Evolutionary conservation across 37 sponge, comb jelly and placozoan species (phyloP).

Genomic region (Crambe crambe): DNA sequence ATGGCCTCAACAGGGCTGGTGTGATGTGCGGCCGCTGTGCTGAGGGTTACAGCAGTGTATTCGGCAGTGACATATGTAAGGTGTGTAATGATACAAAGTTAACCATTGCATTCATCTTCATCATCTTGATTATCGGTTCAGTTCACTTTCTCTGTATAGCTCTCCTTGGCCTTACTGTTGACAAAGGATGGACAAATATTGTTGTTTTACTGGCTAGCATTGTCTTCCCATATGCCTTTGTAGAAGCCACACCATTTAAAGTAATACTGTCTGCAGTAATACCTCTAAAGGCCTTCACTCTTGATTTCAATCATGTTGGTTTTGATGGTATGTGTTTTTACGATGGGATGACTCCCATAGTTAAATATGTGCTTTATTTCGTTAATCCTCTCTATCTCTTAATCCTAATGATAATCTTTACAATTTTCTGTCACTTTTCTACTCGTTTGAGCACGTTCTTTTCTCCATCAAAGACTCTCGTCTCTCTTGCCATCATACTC

Average conservation of each 20-base stretch:
- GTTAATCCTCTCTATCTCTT: constrained; percentile 51
- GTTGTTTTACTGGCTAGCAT: constrained; percentile 40
- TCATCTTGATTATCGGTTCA: constrained; percentile 16
- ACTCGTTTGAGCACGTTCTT: constrained; percentile 2
- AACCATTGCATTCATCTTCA: neutral
- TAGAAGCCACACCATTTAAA: too few species aligned
- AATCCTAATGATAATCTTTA: constrained; percentile 22
- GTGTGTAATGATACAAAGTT: constrained; percentile 7
- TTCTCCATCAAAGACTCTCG: constrained; percentile 38
- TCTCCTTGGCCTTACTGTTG: constrained; percentile 21
- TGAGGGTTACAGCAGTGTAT: constrained; percentile 7
- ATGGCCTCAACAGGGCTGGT: constrained; percentile 16
- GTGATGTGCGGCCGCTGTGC: constrained; percentile 26
- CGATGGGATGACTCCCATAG: constrained; percentile 47
- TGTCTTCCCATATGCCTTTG: too few species aligned
- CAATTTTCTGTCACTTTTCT: neutral
- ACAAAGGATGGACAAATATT: constrained; percentile 36
- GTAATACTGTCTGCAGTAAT: too few species aligned
- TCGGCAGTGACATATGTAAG: constrained; percentile 9
- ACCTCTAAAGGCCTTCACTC: constrained; percentile 9
- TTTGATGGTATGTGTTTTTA: constrained; percentile 48
- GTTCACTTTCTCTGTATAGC: constrained; percentile 13
- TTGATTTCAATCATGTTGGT: constrained; percentile 49
- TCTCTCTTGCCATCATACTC: constrained; percentile 32
- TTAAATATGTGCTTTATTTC: constrained; percentile 27